Percentiles rank a stretch among this genome's conserved stretches.
Conservation (phyloP, 2,113 vertebrate species). For the Barnardius zonarius region DNA sequence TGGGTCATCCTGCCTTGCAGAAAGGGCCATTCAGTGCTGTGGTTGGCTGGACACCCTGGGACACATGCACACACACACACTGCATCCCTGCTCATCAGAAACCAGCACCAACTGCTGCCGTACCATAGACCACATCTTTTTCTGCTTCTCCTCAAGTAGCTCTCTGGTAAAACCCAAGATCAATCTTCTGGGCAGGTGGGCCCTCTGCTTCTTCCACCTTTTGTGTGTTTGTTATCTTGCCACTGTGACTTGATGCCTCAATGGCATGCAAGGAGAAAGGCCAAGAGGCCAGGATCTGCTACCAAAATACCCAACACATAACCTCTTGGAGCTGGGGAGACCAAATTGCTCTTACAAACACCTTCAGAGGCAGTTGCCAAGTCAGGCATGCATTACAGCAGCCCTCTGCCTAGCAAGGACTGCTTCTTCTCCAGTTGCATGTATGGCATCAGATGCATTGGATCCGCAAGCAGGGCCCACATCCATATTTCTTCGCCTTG, state of each 20-base stretch:
- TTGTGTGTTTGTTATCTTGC: neutral
- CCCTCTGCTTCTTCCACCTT: neutral
- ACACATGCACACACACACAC: too few relatives aligned
- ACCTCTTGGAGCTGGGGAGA: neutral
- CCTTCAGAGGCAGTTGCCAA: neutral
- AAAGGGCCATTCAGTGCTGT: neutral
- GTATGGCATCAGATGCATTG: accelerated
- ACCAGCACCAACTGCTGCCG: neutral
- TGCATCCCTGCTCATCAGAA: neutral
- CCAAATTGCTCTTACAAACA: neutral
- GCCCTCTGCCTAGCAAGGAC: neutral
- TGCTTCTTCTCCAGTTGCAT: neutral
- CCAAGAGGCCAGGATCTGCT: neutral
- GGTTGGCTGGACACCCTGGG: neutral
- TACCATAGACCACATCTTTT: neutral
- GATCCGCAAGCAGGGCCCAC: neutral
- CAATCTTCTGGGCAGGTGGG: too few relatives aligned
- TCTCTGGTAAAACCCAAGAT: neutral
- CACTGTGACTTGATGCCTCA: neutral
- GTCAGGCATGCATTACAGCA: neutral
- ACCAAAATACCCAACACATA: neutral
- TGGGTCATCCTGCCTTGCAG: neutral
- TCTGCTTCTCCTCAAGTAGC: neutral
- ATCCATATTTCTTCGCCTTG: neutral
- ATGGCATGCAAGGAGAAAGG: neutral